Evolutionary conservation across 2,888 invertebrate genomes (phyloP).

Genomic region (Miltochrista miniata): DNA sequence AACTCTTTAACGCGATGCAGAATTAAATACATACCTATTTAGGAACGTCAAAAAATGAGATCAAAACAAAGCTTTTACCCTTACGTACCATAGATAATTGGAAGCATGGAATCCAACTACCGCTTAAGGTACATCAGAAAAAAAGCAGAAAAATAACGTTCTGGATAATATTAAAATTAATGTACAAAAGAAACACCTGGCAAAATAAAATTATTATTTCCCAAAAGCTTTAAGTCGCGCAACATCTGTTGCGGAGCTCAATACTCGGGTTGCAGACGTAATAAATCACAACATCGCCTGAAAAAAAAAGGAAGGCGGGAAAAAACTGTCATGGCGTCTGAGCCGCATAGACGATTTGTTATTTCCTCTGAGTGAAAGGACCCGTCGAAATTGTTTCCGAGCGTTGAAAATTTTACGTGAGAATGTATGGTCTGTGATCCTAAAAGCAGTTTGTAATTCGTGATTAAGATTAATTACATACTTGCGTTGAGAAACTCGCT

Average conservation of each 20-base stretch:
- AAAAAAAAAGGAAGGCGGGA: conserved; percentile 22
- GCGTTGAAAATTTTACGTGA: conserved; percentile 20
- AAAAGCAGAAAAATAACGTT: background rate
- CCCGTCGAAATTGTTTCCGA: conserved; percentile 28
- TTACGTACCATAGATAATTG: no score
- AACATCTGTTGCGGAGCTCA: conserved; percentile 17
- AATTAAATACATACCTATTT: no score
- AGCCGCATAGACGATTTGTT: conserved; percentile 32
- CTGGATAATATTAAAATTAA: conserved; percentile 2
- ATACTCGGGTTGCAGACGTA: conserved; percentile 24
- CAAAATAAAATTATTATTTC: conserved; percentile 16
- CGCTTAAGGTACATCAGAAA: background rate
- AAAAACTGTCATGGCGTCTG: conserved; percentile 36
- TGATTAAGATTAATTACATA: conserved; percentile 24
- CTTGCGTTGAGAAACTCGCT: conserved; percentile 15
- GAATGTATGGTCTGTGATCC: conserved; percentile 9
- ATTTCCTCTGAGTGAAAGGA: conserved; percentile 30
- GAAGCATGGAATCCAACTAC: background rate
- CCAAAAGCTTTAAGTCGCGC: conserved; percentile 8
- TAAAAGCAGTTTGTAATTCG: background rate
- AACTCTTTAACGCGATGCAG: no score
- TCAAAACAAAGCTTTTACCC: no score
- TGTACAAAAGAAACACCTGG: conserved; percentile 11
- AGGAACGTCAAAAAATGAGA: no score
- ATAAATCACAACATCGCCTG: conserved; percentile 33